Percentiles rank a stretch among this genome's conserved stretches.
Conservation (phyloP, 2,113 vertebrate genomes). For the Benitochromis conjunctus region DNA sequence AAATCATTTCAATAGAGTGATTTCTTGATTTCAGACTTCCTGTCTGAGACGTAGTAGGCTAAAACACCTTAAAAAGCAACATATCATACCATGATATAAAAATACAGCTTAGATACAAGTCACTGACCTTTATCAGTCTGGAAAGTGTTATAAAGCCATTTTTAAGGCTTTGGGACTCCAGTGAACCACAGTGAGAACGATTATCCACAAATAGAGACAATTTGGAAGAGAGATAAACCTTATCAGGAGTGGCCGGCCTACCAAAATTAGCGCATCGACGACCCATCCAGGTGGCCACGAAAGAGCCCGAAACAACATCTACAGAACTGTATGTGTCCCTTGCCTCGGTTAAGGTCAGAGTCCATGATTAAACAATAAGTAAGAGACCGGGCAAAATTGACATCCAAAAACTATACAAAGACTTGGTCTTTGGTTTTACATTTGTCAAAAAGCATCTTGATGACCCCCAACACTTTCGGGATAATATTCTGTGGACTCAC, state of each 20-base stretch:
- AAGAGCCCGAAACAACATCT: neutral
- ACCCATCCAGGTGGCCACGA: neutral
- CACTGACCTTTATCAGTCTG: neutral
- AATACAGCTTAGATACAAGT: neutral
- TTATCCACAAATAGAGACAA: neutral
- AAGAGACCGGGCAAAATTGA: neutral
- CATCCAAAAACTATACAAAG: neutral
- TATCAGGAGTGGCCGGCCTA: neutral
- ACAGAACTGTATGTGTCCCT: neutral
- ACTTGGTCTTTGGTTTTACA: neutral
- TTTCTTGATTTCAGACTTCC: neutral
- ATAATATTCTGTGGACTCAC: neutral
- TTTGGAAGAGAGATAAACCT: neutral
- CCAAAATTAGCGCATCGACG: neutral
- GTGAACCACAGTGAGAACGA: neutral
- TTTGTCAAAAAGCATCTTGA: neutral
- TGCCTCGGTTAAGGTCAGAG: neutral
- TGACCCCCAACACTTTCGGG: neutral
- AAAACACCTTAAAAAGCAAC: neutral
- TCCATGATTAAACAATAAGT: neutral
- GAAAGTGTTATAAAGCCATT: neutral
- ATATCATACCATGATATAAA: neutral
- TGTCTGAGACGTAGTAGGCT: neutral
- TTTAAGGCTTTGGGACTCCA: neutral
- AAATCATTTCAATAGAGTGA: neutral